A percentile compares a stretch with the other conserved stretches of the same genome.
These are phyloP conservation scores for Thalassarche chlororhynchos DNA, from an alignment of 2,113 vertebrate species.

Conservation along the genomic window DNA sequence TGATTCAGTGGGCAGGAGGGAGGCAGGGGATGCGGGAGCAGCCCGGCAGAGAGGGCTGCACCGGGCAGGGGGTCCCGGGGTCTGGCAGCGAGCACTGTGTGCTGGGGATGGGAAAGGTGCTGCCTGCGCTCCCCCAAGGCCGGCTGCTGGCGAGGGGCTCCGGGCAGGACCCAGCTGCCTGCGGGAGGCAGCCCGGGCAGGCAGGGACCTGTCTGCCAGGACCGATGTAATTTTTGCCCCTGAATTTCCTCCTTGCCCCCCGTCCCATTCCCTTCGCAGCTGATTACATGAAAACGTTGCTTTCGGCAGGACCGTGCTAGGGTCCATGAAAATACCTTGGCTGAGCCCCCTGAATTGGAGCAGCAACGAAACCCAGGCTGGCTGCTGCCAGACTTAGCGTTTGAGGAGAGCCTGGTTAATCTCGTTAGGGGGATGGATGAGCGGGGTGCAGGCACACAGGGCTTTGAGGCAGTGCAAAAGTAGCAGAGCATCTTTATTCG, in stretches of 20 bases:
- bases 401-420: background rate
- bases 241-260: background rate
- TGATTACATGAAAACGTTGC: accelerated
- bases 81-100: background rate
- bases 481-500: background rate
- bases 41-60: background rate
- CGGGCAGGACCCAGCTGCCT: background rate
- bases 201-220: background rate
- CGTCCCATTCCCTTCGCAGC: background rate
- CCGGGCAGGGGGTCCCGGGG: background rate
- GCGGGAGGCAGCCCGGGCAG: background rate
- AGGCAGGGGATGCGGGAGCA: background rate
- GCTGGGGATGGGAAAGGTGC: background rate
- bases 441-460: background rate
- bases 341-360: background rate
- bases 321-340: background rate
- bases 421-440: background rate
- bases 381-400: background rate
- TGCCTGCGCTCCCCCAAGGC: background rate
- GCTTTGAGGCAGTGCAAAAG: background rate
- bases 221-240: background rate
- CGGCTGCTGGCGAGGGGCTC: background rate
- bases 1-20: background rate
- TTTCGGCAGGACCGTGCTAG: background rate
- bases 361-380: accelerated